These are phyloP conservation scores for Tretioscincus oriximinensis DNA, from an alignment of 2,113 vertebrate genomes.

Conservation along the genomic window DNA sequence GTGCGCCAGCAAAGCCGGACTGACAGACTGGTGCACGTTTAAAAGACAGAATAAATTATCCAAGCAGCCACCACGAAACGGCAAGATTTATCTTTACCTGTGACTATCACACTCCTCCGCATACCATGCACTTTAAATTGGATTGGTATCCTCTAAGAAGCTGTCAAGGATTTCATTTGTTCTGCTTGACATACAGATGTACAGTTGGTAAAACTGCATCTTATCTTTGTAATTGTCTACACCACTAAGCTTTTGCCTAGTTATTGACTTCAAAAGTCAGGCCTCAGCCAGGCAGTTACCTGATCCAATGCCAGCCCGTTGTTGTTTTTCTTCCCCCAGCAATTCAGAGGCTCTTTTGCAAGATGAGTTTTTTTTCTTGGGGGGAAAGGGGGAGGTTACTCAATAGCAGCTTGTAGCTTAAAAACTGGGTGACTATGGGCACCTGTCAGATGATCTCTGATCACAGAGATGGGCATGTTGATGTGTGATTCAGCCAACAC, in stretches of 20 bases:
- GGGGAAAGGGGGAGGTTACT: no score
- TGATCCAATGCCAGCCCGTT: conserved; percentile 28
- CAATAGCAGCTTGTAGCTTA: no score
- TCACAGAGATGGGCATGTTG: no score
- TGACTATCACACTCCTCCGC: conserved; percentile 36
- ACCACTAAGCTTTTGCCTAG: conserved; percentile 40
- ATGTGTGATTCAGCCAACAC: no score
- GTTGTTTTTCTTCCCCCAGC: not conserved
- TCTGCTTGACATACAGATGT: conserved; percentile 63
- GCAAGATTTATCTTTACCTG: conserved; percentile 55
- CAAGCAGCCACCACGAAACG: conserved; percentile 30
- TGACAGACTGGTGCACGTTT: not conserved
- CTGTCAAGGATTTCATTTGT: conserved; percentile 66
- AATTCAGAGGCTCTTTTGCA: no score
- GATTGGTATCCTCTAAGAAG: conserved; percentile 59
- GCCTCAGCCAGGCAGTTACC: conserved; percentile 21
- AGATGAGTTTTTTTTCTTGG: no score
- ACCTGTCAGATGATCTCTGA: no score
- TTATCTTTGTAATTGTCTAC: conserved; percentile 67
- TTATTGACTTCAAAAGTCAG: conserved; percentile 64
- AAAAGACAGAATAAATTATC: conserved; percentile 56
- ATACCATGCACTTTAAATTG: conserved; percentile 61
- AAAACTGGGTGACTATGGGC: no score
- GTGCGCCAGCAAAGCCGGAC: conserved; percentile 24
- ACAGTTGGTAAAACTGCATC: conserved; percentile 62